phyloP scores from a whole-genome alignment of 2,888 invertebrate species.

The Ctenicera cuprea region DNA sequence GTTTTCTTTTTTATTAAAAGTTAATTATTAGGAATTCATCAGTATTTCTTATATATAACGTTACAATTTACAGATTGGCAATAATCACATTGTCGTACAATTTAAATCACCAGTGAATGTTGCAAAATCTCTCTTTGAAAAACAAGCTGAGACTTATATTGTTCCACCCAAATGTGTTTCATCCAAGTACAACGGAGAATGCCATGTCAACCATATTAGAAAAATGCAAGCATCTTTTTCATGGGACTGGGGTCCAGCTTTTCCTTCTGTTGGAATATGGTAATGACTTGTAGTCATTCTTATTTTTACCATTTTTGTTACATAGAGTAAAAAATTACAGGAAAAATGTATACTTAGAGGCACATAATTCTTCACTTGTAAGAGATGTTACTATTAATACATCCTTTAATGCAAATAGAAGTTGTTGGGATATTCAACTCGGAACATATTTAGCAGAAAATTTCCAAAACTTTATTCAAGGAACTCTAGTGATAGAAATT shows the following conservation, averaged over 20 bases:
- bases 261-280: constrained; percentile 96
- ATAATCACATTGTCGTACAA: constrained; percentile 67
- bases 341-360: constrained; percentile 81
- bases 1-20: too few species aligned
- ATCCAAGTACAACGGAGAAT: constrained; percentile 87
- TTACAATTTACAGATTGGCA: constrained; percentile 61
- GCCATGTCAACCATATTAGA: constrained; percentile 92
- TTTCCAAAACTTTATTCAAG: not conserved
- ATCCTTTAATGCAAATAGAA: not conserved
- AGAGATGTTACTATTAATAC: constrained; percentile 75
- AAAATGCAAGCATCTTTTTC: constrained; percentile 96
- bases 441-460: not conserved
- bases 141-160: constrained; percentile 71
- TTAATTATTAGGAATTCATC: too few species aligned
- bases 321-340: constrained; percentile 68
- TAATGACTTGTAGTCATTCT: constrained; percentile 66
- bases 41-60: too few species aligned
- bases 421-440: constrained; percentile 18
- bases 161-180: constrained; percentile 87
- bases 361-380: constrained; percentile 79
- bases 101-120: constrained; percentile 69
- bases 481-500: not conserved
- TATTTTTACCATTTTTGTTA: not conserved
- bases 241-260: constrained; percentile 98
- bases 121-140: constrained; percentile 60